Evolutionary conservation across 2,113 vertebrate genomes (phyloP), one percentile per base, ranked within the genome.

Genomic region (Perca fluviatilis): DNA sequence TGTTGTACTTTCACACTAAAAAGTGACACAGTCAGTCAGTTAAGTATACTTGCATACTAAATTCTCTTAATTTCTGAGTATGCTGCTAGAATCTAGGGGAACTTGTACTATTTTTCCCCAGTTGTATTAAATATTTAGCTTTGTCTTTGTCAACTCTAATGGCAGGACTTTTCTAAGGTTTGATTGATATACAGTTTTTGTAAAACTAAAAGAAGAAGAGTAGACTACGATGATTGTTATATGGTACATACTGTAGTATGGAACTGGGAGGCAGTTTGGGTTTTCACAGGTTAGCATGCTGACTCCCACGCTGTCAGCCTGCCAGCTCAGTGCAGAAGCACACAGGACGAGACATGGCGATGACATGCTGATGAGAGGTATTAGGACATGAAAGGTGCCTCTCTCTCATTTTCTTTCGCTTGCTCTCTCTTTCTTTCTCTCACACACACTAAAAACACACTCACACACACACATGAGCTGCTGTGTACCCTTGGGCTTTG

Each of bases 331-430:
- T 57, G 46, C 61, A n/a, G 67, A 82, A 85, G 47, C 69, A 77
- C 23, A 43, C 73, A 84, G 58, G 73, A 83, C 13, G 33, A 77
- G 86, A 77, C 78, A 57, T 13, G 54, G 64, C 15, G 70, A 82
- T 89, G 88, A 93, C 86, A 86, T 47, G 61, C 49, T 80, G 82
- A 88, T 84, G 82, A 76, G 61, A 77, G 84, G 84, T 50, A 80
- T 88, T 73, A 65, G 77, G 57, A 88, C 85, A 91, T 92, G 6
- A 90, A 90, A 91, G 80, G 77, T 73, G 65, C 51, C 86, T 82
- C 85, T 54, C 81, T 72, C 36, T 74, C 36, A 66, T 80, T 87
- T 86, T 81, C 68, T 83, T 73, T 86, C 16, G 18, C 71, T 73
- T 11, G 6, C 57, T 57, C 63, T 66, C 23, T 65, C 58, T 64